Evolutionary conservation across 1,140 invertebrate genomes (phyloP).

Genomic region (Drosophila ficusphila): DNA sequence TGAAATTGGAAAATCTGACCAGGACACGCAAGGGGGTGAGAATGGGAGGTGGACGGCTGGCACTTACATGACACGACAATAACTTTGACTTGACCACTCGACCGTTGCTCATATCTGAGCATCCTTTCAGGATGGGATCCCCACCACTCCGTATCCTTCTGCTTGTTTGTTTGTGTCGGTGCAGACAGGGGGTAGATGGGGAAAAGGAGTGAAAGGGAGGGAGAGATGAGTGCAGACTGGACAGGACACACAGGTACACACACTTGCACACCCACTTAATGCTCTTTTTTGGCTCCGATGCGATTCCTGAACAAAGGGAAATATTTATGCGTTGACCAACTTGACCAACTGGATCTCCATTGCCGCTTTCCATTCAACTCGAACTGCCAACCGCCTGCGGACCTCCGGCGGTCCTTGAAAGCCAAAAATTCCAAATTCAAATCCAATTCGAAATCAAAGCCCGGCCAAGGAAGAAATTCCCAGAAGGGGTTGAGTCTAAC

Average conservation of each 20-base stretch:
- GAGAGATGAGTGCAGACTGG: constrained; percentile 7
- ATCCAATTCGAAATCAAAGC: constrained; percentile 80
- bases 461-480: constrained; percentile 27
- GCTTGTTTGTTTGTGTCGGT: constrained; percentile 52
- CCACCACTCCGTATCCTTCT: background rate
- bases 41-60: constrained; percentile 3
- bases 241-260: constrained; percentile 11
- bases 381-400: constrained; percentile 35
- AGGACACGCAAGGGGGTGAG: background rate
- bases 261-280: constrained; percentile 5
- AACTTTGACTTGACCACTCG: constrained; percentile 79
- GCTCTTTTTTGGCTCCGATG: constrained; percentile 43
- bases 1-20: constrained; percentile 57
- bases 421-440: constrained; percentile 80
- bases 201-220: background rate
- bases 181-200: constrained; percentile 1
- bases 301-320: constrained; percentile 68
- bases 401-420: constrained; percentile 43
- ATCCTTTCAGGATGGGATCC: constrained; percentile 8
- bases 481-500: constrained; percentile 23
- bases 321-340: constrained; percentile 77
- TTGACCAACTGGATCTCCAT: constrained; percentile 42
- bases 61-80: constrained; percentile 79
- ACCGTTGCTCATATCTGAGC: constrained; percentile 75
- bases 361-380: constrained; percentile 21